Evolutionary conservation across 1,140 invertebrate species (phyloP).

Genomic region (Megalonaias nervosa): DNA sequence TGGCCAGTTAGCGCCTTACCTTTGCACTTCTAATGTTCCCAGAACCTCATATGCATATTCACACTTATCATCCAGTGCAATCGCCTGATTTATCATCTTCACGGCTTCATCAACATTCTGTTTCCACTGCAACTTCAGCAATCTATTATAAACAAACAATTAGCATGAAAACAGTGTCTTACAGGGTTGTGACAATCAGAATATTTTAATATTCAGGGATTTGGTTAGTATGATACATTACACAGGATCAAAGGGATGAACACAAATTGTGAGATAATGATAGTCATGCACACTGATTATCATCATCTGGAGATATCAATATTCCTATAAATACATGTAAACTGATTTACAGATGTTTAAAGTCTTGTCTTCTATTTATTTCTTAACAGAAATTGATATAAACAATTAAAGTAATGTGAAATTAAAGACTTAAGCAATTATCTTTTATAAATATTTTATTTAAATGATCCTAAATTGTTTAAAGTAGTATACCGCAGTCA

Average conservation of each 20-base stretch:
- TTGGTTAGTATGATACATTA: background rate
- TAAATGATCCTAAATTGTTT: too few relatives aligned
- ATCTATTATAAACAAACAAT: constrained; percentile 62
- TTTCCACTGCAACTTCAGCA: constrained; percentile 87
- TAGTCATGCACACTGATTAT: too few relatives aligned
- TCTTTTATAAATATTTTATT: too few relatives aligned
- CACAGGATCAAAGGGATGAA: too few relatives aligned
- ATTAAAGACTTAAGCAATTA: too few relatives aligned
- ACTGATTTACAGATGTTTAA: too few relatives aligned
- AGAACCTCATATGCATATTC: constrained; percentile 96
- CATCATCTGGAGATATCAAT: background rate
- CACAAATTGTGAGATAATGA: too few relatives aligned
- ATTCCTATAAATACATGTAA: too few relatives aligned
- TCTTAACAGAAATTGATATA: too few relatives aligned
- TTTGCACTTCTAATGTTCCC: constrained; percentile 93
- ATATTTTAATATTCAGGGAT: background rate
- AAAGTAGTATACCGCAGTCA: too few relatives aligned
- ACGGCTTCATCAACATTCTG: constrained; percentile 85
- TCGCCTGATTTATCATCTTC: constrained; percentile 84
- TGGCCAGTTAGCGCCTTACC: constrained; percentile 74
- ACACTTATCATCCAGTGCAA: constrained; percentile 91
- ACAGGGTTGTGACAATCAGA: background rate
- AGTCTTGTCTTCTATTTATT: too few relatives aligned
- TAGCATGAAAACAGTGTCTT: background rate
- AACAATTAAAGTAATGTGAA: too few relatives aligned